phyloP scores from a whole-genome alignment of 2,797 vertebrate genomes.

The Melanotaenia maccullochi region DNA sequence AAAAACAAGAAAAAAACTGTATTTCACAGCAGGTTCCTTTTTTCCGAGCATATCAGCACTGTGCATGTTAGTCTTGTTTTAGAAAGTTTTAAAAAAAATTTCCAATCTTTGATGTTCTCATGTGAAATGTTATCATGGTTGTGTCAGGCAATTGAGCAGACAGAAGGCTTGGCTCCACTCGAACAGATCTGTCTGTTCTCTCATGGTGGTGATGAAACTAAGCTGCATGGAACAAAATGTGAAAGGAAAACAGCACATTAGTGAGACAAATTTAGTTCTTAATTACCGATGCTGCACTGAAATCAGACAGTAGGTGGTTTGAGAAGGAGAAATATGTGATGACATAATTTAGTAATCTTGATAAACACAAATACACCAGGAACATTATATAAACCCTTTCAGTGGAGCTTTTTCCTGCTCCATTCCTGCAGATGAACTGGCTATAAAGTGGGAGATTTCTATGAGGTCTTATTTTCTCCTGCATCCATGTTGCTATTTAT shows the following conservation, averaged over 20 bases:
- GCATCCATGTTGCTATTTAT: slow-evolving; percentile 73
- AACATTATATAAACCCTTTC: slow-evolving; percentile 2
- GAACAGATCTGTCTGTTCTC: slow-evolving; percentile 51
- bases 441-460: slow-evolving; percentile 42
- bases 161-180: slow-evolving; percentile 66
- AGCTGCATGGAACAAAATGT: slow-evolving; percentile 42
- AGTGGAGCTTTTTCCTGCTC: slow-evolving; percentile 6
- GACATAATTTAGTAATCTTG: slow-evolving; percentile 43
- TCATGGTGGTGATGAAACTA: slow-evolving; percentile 41
- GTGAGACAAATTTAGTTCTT: slow-evolving; percentile 39
- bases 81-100: slow-evolving; percentile 45
- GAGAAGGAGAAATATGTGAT: slow-evolving; percentile 34
- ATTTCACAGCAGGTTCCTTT: slow-evolving; percentile 35
- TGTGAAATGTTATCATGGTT: slow-evolving; percentile 72
- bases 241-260: slow-evolving; percentile 49
- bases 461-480: slow-evolving; percentile 44
- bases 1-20: slow-evolving; percentile 1
- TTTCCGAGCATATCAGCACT: slow-evolving; percentile 49
- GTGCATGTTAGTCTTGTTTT: slow-evolving; percentile 56
- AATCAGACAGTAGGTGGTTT: slow-evolving; percentile 43
- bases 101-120: slow-evolving; percentile 66
- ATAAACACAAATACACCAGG: slow-evolving; percentile 29
- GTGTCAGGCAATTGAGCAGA: slow-evolving; percentile 68
- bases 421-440: slow-evolving; percentile 24
- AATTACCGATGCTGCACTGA: slow-evolving; percentile 30